Base-by-base conservation (phyloP, 64 coral and sea anemone genomes). In the Montipora efflorescens region DNA sequence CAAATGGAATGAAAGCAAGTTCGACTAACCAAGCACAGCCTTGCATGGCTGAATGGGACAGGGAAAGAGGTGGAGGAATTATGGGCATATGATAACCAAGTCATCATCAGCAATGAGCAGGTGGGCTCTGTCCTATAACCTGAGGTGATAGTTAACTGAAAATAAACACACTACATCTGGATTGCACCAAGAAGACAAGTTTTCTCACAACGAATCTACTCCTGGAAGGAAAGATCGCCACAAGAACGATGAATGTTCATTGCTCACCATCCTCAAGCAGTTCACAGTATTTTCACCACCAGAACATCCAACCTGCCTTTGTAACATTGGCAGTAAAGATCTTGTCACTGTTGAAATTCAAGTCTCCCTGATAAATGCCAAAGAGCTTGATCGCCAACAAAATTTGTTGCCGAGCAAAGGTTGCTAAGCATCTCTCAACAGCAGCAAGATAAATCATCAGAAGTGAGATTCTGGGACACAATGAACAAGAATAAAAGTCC, bases 401-500 rank as follows among this genome's bases (percentile, higher is more conserved):
- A 55, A 48, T 50, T 66, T 4, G 68, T 87, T 78, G 82, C 62
- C n/a, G 23, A 46, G 81, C 25, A 84, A 66, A 48, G 53, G 10
- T 78, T 48, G 22, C 10, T 8, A 59, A 49, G 7, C 76, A 47
- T 20, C 5, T 59, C 25, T 73, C 73, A 89, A 28, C 48, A 45
- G 70, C 48, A 77, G 77, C n/a, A 80, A 59, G 73, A 77, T 16
- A 12, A 23, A 49, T 59, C 55, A 22, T 43, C 22, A 74, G 55
- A 71, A 50, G 4, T 89, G 57, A 45, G 14, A 49, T 92, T 86
- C 53, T 86, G 52, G 36, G 44, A 78, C 82, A 84, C 82, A 48
- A 92, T 90, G 81, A 80, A 95, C 59, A 95, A 87, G 22, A 91
- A 92, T 36, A 95, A 92, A 22, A 66, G 23, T 23, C 0, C 23